Base-by-base conservation (phyloP, 2,113 vertebrate genomes). In the Sinocyclocheilus grahami region DNA sequence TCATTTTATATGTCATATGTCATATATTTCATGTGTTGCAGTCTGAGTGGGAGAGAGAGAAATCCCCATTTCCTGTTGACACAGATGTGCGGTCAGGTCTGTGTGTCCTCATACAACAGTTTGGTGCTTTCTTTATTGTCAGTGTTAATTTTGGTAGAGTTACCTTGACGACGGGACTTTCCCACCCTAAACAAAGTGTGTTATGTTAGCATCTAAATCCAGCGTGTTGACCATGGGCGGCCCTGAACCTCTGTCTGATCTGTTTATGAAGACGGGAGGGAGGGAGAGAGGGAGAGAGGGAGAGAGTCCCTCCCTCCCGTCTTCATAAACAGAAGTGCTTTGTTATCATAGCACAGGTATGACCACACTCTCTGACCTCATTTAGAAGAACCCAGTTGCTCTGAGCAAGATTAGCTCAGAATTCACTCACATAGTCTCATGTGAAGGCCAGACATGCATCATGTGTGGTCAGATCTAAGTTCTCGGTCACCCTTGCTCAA, bases 371-470 rank as follows among this genome's bases (percentile, higher is more conserved):
- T 90, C 92, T 91, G 90, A 77, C 93, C 92, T 91, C 94, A 94
- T 94, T 94, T 94, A 94, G 93, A 93, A 93, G 89, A 90, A 88
- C 89, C 77, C 78, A 80, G 88, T 89, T 72, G 86, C 87, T 85
- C 91, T 75, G 89, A 91, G 86, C 72, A 85, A 85, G 86, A 87
- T 89, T 89, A 89, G 71, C 86, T 88, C 85, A 86, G 81, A 88
- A 86, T 86, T 86, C 85, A 74, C 42, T 11, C 75, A 62, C 84
- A 67, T 69, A 65, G 46, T 37, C 37, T 37, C 18, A 42, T 48
- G 5, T 71, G 62, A 86, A 67, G 78, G 77, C 77, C 67, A 48
- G 30, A 58, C 65, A 75, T n/a, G 18, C 30, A 42, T 53, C 78
- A 51, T 78, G 53, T 42, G 67, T 24, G 58, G 9, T 74, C 27